Conservation (phyloP, 2,888 invertebrate species). For the Branchellion lobata region DNA sequence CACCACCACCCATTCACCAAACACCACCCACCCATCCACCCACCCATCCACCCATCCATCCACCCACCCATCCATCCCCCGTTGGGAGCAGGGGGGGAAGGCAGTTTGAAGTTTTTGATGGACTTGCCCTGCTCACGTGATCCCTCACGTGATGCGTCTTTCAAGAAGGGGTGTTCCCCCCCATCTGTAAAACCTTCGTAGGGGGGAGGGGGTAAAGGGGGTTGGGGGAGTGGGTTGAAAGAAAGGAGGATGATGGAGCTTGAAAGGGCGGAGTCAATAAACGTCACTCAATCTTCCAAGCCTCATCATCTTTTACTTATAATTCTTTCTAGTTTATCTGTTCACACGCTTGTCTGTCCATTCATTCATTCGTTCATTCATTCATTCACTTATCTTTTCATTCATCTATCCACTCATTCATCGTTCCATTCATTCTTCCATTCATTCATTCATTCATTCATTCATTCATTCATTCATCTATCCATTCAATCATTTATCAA, state of each 20-base stretch:
- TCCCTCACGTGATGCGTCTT: neutral
- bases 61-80: neutral
- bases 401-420: neutral
- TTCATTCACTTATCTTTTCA: neutral
- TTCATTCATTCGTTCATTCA: neutral
- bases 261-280: no score
- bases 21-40: neutral
- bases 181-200: neutral
- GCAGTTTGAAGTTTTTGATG: conserved; percentile 11
- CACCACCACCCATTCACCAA: neutral
- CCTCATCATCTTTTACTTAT: no score
- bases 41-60: neutral
- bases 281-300: no score
- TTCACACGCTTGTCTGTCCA: conserved; percentile 4
- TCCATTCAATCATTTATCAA: neutral
- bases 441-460: neutral
- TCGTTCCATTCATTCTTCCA: neutral
- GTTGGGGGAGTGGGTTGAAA: no score
- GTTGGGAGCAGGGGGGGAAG: neutral
- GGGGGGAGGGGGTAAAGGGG: no score
- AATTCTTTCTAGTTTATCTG: no score
- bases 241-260: no score
- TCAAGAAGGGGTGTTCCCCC: no score
- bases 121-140: neutral
- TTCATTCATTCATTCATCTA: neutral